Percentiles rank a stretch among this genome's conserved stretches.
phyloP scores from a whole-genome alignment of 2,888 invertebrate species.

The Andrena flavipes region DNA sequence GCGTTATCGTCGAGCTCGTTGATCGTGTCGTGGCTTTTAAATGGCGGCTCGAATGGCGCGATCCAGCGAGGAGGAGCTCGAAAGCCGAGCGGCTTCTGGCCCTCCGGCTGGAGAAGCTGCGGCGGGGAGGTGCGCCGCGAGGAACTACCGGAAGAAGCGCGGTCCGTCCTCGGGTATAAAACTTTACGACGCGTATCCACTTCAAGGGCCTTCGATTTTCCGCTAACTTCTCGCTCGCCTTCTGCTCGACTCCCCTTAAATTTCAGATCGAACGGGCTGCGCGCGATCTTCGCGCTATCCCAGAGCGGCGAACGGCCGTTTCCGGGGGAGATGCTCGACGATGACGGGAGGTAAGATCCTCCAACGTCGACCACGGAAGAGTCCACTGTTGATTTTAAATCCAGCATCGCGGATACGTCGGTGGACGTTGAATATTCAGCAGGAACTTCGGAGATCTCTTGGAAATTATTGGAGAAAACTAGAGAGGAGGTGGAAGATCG shows the following conservation, averaged over 20 bases:
- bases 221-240: conserved; percentile 20
- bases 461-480: background rate
- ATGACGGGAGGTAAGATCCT: background rate
- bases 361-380: background rate
- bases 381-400: background rate
- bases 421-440: background rate
- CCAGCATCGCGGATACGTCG: background rate
- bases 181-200: conserved; percentile 45
- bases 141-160: conserved; percentile 9
- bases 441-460: background rate
- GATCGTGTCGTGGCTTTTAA: background rate
- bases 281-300: background rate
- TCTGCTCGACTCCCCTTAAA: conserved; percentile 18
- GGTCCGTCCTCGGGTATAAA: conserved; percentile 29
- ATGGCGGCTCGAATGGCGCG: conserved; percentile 11
- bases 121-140: conserved; percentile 20
- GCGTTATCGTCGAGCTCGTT: background rate
- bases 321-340: background rate
- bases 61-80: background rate
- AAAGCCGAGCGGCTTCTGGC: background rate
- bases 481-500: background rate
- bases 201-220: conserved; percentile 21
- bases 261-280: conserved; percentile 1
- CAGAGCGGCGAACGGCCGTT: background rate
- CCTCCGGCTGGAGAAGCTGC: background rate